A percentile compares a stretch with the other conserved stretches of the same genome.
phyloP scores from a whole-genome alignment of 1,140 invertebrate genomes.

The Drosophila arawakana region DNA sequence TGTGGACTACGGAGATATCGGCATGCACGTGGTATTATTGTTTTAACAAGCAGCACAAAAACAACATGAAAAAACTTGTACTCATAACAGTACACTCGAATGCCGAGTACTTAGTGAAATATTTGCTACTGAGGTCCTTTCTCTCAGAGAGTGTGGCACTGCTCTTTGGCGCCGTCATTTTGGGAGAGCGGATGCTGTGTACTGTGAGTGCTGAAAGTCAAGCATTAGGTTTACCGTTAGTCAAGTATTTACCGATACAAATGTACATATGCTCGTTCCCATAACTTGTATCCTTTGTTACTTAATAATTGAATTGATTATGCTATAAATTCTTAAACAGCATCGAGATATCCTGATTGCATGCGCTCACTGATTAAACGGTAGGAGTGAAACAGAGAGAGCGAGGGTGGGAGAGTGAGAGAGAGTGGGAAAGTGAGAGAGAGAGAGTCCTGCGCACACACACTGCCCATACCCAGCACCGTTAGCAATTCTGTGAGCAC shows the following conservation, averaged over 20 bases:
- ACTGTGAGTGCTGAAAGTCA: neutral
- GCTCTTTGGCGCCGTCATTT: neutral
- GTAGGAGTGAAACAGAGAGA: neutral
- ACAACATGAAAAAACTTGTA: neutral
- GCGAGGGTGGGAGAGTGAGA: neutral
- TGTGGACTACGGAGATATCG: neutral
- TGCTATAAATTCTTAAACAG: constrained; percentile 2
- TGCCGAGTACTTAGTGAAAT: neutral
- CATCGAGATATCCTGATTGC: constrained; percentile 4
- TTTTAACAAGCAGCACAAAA: constrained; percentile 10
- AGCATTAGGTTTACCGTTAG: neutral
- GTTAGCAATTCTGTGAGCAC: neutral
- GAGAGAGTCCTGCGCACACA: constrained; percentile 1
- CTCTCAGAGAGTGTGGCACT: neutral
- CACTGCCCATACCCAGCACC: neutral
- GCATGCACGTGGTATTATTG: constrained; percentile 26
- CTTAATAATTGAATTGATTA: constrained; percentile 7
- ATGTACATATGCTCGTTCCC: neutral
- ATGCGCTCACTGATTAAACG: neutral
- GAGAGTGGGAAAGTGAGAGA: neutral
- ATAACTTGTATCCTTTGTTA: neutral
- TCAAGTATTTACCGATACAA: neutral
- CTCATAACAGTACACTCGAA: too few species aligned
- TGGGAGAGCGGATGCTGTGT: neutral
- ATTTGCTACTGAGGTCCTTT: neutral